Base-by-base conservation (phyloP, 1,140 invertebrate species). In the Lithobius niger region DNA sequence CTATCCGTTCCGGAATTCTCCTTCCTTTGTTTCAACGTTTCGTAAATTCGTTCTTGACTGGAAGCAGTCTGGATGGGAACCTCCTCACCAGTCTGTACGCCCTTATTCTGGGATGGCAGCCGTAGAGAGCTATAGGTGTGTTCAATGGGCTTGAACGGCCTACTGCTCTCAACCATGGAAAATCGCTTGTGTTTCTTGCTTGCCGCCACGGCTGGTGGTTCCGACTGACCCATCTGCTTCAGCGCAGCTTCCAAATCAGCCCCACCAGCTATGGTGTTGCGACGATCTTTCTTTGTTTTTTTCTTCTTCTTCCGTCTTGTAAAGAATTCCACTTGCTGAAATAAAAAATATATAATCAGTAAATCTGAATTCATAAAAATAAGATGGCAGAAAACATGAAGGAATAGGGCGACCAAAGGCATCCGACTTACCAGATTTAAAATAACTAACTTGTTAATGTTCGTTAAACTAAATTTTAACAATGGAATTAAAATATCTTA, bases 261-360 rank as follows among this genome's bases (percentile, higher is more conserved):
- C 0, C 54, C 56, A 45, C 54, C 62, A 16, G 58, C 60, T 16
- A 64, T 56, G 4, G 61, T 62, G 43, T 62, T 61, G 3, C 61
- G 52, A 44, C 63, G 47, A 52, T 62, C 60, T 2, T 40, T 53
- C 48, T 60, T 62, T 36, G 36, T 45, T 22, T 61, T 63, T 27
- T 61, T 64, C 18, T 57, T 45, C 25, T 61, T 63, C 43, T 62
- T 61, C 18, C 55, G 40, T 36, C 59, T 61, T 10, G 61, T 65
- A 3, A 62, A 31, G 36, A 62, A 65, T 52, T 65, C 64, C 2
- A 52, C 57, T 57, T 65, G 50, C 43, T 56, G 42, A 49, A 49
- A 45, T 26, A 45, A 3, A 45, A 45, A 4, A 45, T n/a, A n/a
- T n/a, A n/a, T n/a, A n/a, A n/a, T n/a, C n/a, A n/a, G n/a, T n/a